Evolutionary conservation across 2,797 vertebrate genomes (phyloP).

Genomic region (Chromobotia macracanthus): DNA sequence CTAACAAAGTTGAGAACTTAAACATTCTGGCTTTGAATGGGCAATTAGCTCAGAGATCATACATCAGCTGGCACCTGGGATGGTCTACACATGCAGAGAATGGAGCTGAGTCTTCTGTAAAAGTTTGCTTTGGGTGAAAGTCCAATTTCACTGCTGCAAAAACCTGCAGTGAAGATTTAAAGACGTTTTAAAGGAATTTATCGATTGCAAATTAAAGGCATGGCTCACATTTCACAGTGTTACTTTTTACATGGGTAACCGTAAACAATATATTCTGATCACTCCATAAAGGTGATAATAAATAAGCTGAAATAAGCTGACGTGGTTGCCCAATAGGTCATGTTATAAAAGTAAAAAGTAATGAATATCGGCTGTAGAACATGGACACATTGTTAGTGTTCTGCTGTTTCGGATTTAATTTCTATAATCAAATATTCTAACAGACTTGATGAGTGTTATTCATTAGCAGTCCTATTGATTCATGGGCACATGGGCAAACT

Average conservation of each 20-base stretch:
- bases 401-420: too few species aligned
- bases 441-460: too few species aligned
- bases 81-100: neutral
- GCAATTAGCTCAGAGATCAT: slow-evolving; percentile 36
- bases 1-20: slow-evolving; percentile 41
- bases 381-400: too few species aligned
- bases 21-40: slow-evolving; percentile 48
- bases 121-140: neutral
- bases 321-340: slow-evolving; percentile 24
- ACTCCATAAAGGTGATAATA: slow-evolving; percentile 53
- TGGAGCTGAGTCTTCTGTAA: neutral
- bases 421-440: too few species aligned
- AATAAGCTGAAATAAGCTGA: neutral
- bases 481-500: too few species aligned
- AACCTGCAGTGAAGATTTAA: neutral
- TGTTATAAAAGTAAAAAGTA: neutral
- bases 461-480: too few species aligned
- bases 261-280: neutral
- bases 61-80: slow-evolving; percentile 45
- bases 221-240: slow-evolving; percentile 50
- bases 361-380: neutral
- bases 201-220: slow-evolving; percentile 59
- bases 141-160: neutral
- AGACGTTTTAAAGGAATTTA: slow-evolving; percentile 32
- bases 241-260: neutral